These are phyloP conservation scores for Cynoglossus semilaevis DNA, from an alignment of 2,113 vertebrate species.

Conservation along the genomic window DNA sequence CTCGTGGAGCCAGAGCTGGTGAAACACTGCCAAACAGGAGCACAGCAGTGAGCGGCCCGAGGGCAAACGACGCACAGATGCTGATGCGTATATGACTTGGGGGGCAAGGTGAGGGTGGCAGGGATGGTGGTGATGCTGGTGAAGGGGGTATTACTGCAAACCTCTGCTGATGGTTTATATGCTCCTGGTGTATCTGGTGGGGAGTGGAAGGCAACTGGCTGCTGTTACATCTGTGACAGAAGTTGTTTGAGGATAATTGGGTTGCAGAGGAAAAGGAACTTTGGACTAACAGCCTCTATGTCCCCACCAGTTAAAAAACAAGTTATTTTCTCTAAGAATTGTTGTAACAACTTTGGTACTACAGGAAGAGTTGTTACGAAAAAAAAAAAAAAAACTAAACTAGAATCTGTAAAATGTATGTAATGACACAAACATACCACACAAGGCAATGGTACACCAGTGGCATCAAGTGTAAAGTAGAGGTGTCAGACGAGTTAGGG, in stretches of 20 bases:
- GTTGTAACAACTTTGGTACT: too few species aligned
- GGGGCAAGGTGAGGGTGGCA: neutral
- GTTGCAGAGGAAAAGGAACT: neutral
- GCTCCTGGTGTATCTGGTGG: slow-evolving; percentile 21
- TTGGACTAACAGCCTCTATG: slow-evolving; percentile 24
- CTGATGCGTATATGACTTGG: slow-evolving; percentile 30
- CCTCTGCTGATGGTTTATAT: slow-evolving; percentile 22
- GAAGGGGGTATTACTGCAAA: neutral
- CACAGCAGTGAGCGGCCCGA: slow-evolving; percentile 38
- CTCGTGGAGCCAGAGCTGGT: slow-evolving; percentile 44
- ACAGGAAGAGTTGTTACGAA: too few species aligned
- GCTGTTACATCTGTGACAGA: slow-evolving; percentile 2
- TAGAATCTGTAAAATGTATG: neutral
- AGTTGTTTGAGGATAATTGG: neutral
- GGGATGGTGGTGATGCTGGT: neutral
- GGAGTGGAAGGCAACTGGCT: neutral
- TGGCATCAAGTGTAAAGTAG: too few species aligned
- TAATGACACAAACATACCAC: neutral
- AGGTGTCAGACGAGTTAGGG: too few species aligned
- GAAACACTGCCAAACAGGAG: slow-evolving; percentile 55
- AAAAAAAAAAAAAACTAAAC: too few species aligned
- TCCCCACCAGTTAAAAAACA: too few species aligned
- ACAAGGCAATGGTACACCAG: neutral
- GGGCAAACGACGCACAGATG: slow-evolving; percentile 38
- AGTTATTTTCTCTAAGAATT: too few species aligned